These are phyloP conservation scores for Caenorhabditis sp. DNA, from an alignment of 2,888 invertebrate genomes.

Conservation along the genomic window DNA sequence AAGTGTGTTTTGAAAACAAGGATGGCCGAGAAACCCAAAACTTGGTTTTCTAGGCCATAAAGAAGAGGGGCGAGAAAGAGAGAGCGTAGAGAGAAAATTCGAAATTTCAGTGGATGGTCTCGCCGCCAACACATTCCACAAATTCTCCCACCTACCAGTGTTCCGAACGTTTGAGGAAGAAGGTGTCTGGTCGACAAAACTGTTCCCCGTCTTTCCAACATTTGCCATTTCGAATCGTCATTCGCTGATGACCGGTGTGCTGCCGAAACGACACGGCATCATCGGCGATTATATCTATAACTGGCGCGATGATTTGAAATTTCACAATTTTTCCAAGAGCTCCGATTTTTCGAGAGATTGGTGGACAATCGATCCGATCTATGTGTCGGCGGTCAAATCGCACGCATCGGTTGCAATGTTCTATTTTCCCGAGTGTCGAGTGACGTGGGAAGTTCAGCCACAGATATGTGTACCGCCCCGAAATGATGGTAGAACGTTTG, in stretches of 20 bases:
- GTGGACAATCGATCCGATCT: conserved; percentile 56
- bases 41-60: neutral
- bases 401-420: conserved; percentile 51
- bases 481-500: conserved; percentile 35
- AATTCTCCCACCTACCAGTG: conserved; percentile 45
- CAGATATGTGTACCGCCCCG: conserved; percentile 44
- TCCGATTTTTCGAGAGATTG: conserved; percentile 29
- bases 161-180: conserved; percentile 53
- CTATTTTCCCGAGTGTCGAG: conserved; percentile 57
- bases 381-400: conserved; percentile 41
- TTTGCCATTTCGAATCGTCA: conserved; percentile 52
- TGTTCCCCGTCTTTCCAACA: conserved; percentile 54
- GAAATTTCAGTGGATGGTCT: conserved; percentile 48
- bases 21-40: no score
- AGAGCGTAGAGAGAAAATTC: no score
- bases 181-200: conserved; percentile 51
- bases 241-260: conserved; percentile 48
- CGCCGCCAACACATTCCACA: conserved; percentile 47
- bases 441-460: conserved; percentile 41
- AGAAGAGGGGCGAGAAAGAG: no score
- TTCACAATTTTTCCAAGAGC: conserved; percentile 38
- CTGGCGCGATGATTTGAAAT: conserved; percentile 42
- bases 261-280: conserved; percentile 48
- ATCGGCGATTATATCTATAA: conserved; percentile 50
- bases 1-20: no score